Percentiles rank a stretch among this genome's conserved stretches.
These are phyloP conservation scores for Bombus consobrinus DNA, from an alignment of 1,140 invertebrate species.

Conservation along the genomic window DNA sequence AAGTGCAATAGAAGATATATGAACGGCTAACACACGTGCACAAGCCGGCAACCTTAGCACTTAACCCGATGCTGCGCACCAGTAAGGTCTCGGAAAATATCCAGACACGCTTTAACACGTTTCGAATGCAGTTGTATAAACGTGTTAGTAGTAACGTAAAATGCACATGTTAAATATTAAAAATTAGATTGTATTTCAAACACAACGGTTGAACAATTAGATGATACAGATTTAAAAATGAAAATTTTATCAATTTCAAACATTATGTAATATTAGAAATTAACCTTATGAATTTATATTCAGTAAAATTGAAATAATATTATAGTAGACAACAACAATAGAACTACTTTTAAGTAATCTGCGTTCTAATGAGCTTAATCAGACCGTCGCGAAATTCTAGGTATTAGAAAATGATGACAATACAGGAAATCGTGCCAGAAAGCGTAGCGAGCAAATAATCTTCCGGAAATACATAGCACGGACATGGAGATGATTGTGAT, in stretches of 20 bases:
- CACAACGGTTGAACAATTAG: neutral
- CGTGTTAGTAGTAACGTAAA: neutral
- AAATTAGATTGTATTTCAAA: neutral
- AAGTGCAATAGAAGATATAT: slow-evolving; percentile 11
- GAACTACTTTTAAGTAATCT: neutral
- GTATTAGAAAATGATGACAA: neutral
- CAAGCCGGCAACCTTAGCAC: neutral
- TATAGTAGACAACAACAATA: neutral
- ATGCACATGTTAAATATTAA: neutral
- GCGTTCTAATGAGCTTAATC: slow-evolving; percentile 1
- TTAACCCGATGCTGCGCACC: slow-evolving; percentile 14
- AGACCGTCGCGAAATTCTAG: neutral
- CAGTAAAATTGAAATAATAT: neutral
- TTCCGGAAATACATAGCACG: slow-evolving; percentile 34
- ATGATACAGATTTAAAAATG: neutral
- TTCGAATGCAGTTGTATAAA: neutral
- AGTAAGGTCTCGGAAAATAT: slow-evolving; percentile 16
- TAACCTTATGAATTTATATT: neutral
- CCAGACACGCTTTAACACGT: neutral
- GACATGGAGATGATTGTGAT: slow-evolving; percentile 5
- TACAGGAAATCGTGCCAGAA: slow-evolving; percentile 30
- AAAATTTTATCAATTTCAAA: neutral
- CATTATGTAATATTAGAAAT: neutral
- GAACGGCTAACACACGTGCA: neutral
- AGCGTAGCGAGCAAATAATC: slow-evolving; percentile 25